phyloP scores from a whole-genome alignment of 2,113 vertebrate species.

The Labrus mixtus region DNA sequence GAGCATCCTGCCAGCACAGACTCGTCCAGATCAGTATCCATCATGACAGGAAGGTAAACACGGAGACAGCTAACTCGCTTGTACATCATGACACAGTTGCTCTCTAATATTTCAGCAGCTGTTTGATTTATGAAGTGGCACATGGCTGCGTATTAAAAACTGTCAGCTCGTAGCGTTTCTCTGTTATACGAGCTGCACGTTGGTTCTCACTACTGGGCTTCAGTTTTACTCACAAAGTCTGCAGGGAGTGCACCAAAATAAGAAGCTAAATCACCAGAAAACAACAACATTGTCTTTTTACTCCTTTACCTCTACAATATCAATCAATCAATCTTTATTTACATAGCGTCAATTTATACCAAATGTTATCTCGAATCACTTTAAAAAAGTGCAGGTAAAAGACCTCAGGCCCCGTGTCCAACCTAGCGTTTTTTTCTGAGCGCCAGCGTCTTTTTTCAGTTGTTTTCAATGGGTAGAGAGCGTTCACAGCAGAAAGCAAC shows the following conservation, averaged over 20 bases:
- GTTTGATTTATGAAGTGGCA: constrained; percentile 9
- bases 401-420: no score
- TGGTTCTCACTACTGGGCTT: background rate
- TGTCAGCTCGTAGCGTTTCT: background rate
- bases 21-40: constrained; percentile 26
- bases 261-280: no score
- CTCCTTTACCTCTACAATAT: no score
- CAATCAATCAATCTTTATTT: no score
- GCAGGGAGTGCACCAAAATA: background rate
- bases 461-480: no score
- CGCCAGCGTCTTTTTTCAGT: no score
- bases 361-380: no score
- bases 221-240: background rate
- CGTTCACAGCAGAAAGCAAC: no score
- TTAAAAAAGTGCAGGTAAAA: no score
- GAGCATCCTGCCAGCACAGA: constrained; percentile 20
- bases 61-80: background rate
- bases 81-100: constrained; percentile 3
- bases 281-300: background rate
- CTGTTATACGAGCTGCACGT: background rate
- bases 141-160: constrained; percentile 1
- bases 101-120: constrained; percentile 26
- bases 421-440: no score
- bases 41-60: constrained; percentile 24
- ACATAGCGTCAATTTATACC: no score